These are phyloP conservation scores for Sphaeridia pumilis DNA, from an alignment of 2,888 invertebrate genomes.

Conservation along the genomic window DNA sequence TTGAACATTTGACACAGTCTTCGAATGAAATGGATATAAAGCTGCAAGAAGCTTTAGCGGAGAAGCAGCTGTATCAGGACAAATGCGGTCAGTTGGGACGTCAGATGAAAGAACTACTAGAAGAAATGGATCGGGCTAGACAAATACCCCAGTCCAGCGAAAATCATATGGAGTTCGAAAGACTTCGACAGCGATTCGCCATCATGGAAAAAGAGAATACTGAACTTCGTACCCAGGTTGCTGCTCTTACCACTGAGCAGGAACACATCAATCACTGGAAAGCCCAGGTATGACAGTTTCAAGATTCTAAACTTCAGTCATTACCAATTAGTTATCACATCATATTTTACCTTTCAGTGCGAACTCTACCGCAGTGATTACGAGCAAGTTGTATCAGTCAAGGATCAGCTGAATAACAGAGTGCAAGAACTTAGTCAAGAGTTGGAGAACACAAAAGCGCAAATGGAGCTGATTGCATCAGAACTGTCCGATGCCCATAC, in stretches of 20 bases:
- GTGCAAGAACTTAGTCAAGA: slow-evolving; percentile 4
- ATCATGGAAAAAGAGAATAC: slow-evolving; percentile 7
- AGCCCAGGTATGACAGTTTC: slow-evolving; percentile 10
- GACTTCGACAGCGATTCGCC: neutral
- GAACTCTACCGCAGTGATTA: slow-evolving; percentile 7
- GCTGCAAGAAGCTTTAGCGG: neutral
- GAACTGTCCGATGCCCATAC: slow-evolving; percentile 8
- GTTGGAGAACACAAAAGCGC: slow-evolving; percentile 2
- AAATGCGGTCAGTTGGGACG: slow-evolving; percentile 2
- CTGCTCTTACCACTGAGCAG: slow-evolving; percentile 12
- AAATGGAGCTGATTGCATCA: neutral
- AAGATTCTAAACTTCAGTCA: neutral
- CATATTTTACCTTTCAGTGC: slow-evolving; percentile 3
- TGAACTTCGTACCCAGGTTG: slow-evolving; percentile 8
- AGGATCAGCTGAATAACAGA: neutral
- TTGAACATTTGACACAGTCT: too few species aligned
- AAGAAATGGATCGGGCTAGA: neutral
- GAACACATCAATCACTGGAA: slow-evolving; percentile 13
- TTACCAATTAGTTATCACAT: neutral
- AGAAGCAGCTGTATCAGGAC: neutral
- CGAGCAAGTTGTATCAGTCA: neutral
- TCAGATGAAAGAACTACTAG: neutral
- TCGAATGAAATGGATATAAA: too few species aligned
- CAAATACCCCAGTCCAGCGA: neutral
- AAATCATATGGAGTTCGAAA: neutral